phyloP scores from a whole-genome alignment of 2,113 vertebrate species.

The Cebus imitator region DNA sequence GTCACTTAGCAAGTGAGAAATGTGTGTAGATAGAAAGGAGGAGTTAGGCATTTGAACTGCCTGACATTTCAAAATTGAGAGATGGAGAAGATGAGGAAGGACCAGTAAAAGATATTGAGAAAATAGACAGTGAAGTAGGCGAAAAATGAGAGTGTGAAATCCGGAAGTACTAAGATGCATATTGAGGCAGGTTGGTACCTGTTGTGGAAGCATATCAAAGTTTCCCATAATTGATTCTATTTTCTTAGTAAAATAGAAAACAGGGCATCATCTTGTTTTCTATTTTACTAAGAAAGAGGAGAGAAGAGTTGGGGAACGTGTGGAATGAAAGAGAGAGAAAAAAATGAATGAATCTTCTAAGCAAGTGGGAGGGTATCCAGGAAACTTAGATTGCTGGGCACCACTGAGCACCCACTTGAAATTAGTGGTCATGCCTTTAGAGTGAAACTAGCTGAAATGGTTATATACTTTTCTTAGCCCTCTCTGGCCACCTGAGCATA shows the following conservation, averaged over 20 bases:
- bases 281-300: neutral
- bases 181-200: neutral
- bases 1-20: constrained; percentile 34
- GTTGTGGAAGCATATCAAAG: neutral
- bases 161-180: neutral
- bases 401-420: neutral
- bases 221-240: neutral
- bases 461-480: neutral
- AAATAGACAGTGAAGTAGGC: neutral
- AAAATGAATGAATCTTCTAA: neutral
- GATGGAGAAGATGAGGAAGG: constrained; percentile 33
- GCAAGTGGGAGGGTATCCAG: neutral
- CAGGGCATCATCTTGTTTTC: neutral
- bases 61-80: constrained; percentile 51
- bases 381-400: neutral
- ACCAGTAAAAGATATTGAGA: constrained; percentile 17
- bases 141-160: neutral
- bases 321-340: neutral
- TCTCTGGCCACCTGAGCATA: neutral
- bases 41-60: constrained; percentile 41
- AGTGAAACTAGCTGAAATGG: neutral
- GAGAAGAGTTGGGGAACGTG: neutral
- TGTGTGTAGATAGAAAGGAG: constrained; percentile 2
- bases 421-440: neutral
- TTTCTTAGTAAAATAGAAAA: neutral